A percentile compares a stretch with the other conserved stretches of the same genome.
These are phyloP conservation scores for Salvelinus sp. DNA, from an alignment of 2,113 vertebrate genomes.

Conservation along the genomic window DNA sequence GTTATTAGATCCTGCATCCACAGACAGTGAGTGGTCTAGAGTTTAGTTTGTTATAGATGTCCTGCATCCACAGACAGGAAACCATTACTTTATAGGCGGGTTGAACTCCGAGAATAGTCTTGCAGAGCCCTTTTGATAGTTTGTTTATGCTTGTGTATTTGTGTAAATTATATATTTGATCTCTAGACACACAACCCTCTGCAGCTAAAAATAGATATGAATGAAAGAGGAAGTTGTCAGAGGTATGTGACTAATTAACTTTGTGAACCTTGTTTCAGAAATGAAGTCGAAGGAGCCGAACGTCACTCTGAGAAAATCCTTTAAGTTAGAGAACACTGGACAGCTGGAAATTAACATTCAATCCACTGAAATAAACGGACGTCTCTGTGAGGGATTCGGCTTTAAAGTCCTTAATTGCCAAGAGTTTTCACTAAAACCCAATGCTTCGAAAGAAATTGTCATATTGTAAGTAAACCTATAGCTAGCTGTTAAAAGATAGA, in stretches of 20 bases:
- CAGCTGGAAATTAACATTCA: conserved; percentile 81
- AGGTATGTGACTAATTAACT: not conserved
- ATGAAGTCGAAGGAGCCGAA: conserved; percentile 86
- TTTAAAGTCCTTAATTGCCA: conserved; percentile 91
- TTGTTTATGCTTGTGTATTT: not conserved
- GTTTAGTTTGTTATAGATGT: no score
- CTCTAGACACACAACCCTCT: not conserved
- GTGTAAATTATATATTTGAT: not conserved
- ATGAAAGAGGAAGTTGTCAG: no score
- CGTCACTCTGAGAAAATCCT: conserved; percentile 86
- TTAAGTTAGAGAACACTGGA: conserved; percentile 87
- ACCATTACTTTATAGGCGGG: no score
- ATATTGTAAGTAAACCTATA: conserved; percentile 80
- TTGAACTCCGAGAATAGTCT: no score
- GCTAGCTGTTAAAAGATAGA: not conserved
- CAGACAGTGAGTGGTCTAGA: no score
- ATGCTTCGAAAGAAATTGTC: conserved; percentile 85
- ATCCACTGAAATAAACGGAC: conserved; percentile 84
- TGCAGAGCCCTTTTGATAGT: no score
- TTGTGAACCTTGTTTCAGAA: conserved; percentile 57
- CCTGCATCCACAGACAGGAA: no score
- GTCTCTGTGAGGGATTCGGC: conserved; percentile 86
- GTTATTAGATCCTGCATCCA: no score
- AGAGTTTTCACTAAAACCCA: conserved; percentile 84
- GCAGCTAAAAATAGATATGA: no score